Conservation (phyloP, 2,797 vertebrate genomes). For the Lerista edwardsae region DNA sequence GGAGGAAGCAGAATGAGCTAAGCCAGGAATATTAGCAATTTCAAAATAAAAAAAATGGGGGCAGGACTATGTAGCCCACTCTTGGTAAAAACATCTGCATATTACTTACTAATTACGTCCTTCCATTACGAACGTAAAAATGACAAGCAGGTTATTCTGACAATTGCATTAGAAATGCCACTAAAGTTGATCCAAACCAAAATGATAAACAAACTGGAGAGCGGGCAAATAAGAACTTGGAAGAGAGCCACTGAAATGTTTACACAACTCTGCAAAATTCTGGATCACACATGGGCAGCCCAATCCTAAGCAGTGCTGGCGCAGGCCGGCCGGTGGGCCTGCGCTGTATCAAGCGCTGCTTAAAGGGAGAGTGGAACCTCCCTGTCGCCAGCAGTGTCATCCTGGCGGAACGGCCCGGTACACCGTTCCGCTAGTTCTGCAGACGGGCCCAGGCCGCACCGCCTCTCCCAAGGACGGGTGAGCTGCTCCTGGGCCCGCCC, state of each 20-base stretch:
- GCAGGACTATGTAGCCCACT: neutral
- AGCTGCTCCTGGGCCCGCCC: too few species aligned
- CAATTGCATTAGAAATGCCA: neutral
- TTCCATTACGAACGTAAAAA: neutral
- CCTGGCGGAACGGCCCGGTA: too few species aligned
- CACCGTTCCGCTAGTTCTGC: too few species aligned
- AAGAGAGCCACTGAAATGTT: neutral
- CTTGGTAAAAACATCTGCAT: neutral
- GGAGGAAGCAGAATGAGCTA: constrained; percentile 14
- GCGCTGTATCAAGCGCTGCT: too few species aligned
- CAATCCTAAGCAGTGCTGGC: too few species aligned
- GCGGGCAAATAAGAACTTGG: neutral
- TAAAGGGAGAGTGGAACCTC: too few species aligned
- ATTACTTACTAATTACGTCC: neutral
- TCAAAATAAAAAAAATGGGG: neutral
- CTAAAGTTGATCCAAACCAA: neutral
- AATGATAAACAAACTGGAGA: neutral
- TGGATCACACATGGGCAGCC: neutral
- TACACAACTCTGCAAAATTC: neutral
- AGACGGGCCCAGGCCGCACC: too few species aligned
- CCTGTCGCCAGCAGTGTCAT: too few species aligned
- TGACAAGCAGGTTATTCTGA: neutral
- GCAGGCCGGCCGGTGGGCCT: too few species aligned
- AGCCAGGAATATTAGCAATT: neutral
- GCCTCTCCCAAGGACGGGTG: too few species aligned